Evolutionary conservation across 2,888 invertebrate species (phyloP).

Genomic region (Tenthredo scrophulariae): DNA sequence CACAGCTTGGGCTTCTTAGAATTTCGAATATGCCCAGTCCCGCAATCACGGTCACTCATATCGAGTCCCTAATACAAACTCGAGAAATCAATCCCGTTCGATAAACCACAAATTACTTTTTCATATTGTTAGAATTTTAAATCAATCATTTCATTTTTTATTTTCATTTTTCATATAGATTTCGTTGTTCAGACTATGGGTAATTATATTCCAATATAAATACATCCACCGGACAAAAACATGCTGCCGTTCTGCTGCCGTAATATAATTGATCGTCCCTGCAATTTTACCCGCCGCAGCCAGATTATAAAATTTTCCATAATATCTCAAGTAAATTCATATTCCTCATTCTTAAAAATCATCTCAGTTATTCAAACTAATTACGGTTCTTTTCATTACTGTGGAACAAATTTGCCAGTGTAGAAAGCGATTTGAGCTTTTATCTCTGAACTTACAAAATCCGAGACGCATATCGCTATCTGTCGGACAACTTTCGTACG

Average conservation of each 20-base stretch:
- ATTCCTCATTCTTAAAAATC: background rate
- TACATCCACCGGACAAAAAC: constrained; percentile 14
- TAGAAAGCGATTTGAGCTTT: background rate
- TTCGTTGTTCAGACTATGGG: constrained; percentile 6
- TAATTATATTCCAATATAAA: constrained; percentile 29
- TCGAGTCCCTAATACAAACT: background rate
- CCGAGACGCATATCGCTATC: background rate
- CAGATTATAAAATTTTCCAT: background rate
- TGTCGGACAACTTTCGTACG: constrained; percentile 1
- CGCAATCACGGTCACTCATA: constrained; percentile 35
- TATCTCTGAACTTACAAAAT: background rate
- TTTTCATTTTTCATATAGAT: constrained; percentile 10
- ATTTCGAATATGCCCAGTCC: constrained; percentile 18
- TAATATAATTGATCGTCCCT: constrained; percentile 19
- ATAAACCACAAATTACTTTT: background rate
- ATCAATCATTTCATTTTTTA: constrained; percentile 32
- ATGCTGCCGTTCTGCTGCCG: background rate
- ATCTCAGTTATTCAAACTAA: background rate
- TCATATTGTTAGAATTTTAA: constrained; percentile 2
- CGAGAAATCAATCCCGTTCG: background rate
- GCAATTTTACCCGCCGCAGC: constrained; percentile 7
- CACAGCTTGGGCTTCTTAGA: constrained; percentile 37
- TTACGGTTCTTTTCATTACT: background rate
- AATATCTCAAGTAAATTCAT: background rate
- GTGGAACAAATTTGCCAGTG: background rate